Base-by-base conservation (phyloP, 2,797 vertebrate genomes). In the Pagetopsis macropterus region DNA sequence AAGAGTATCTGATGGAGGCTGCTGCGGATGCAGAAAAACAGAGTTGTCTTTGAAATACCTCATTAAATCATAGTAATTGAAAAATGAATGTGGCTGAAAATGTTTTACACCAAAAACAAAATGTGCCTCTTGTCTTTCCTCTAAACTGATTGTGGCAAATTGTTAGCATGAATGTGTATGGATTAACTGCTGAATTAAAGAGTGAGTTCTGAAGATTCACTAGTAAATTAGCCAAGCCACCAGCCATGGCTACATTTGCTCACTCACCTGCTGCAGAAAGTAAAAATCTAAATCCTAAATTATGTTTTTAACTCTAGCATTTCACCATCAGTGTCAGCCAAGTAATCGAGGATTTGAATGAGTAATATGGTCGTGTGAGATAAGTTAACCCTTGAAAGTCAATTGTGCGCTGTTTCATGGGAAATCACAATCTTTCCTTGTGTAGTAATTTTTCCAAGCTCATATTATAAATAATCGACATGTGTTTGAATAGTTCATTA, bases 1-100 rank as follows among this genome's bases (percentile, higher is more conserved):
- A 71, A 63, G 21, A 70, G 65, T 37, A 17, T 40, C 72, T 70
- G 37, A 74, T 75, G 21, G 61, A 74, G 63, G 21, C 62, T 17
- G 48, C 44, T 11, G 63, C 61, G 44, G 5, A 48, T 50, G 19
- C n/a, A 33, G 27, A 54, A 64, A 37, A 80, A 52, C 11, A 44
- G 43, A 50, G 27, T 23, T 33, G 3, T 66, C 49, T 79, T 31
- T 41, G 51, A 72, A 65, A 75, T 51, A 41, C 49, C 45, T 75
- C 45, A 55, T 71, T 68, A 75, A 60, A 48, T 55, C 27, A 11
- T 55, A 31, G 4, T 21, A 33, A 37, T 14, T 58, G n/a, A 10
- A 62, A 41, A 9, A 19, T 16, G 23, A 45, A 31, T 56, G 40
- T 3, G 17, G 41, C 5, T 4, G 58, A 31, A 48, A 65, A 54